Conservation (phyloP, 2,113 vertebrate species). For the Aegithalos caudatus region DNA sequence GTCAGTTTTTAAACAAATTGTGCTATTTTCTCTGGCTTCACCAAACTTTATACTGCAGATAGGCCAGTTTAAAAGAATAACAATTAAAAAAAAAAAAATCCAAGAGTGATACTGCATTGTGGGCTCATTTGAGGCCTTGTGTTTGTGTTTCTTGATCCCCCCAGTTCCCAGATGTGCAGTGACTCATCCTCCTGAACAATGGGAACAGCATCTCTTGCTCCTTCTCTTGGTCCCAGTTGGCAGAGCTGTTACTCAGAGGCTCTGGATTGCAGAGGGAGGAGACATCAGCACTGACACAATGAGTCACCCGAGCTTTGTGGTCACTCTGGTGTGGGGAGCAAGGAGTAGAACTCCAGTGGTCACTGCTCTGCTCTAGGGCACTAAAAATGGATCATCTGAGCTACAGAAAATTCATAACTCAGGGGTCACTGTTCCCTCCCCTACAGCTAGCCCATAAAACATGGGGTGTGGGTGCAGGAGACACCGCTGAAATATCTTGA, state of each 20-base stretch:
- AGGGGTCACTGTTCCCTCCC: neutral
- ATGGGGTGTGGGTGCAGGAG: neutral
- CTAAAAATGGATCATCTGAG: neutral
- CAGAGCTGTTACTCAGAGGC: conserved; percentile 50
- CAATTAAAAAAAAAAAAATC: neutral
- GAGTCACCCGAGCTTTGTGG: conserved; percentile 23
- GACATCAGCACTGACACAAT: neutral
- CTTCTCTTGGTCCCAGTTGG: conserved; percentile 48
- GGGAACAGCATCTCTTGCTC: conserved; percentile 57
- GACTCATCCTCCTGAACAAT: conserved; percentile 63
- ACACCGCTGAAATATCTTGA: neutral
- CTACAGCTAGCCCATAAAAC: neutral
- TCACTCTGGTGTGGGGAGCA: neutral
- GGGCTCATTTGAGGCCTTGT: conserved; percentile 24
- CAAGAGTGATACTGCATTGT: neutral
- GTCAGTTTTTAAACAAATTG: neutral
- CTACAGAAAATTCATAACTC: neutral
- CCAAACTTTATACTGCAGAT: neutral
- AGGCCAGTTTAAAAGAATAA: neutral
- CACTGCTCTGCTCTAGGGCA: neutral
- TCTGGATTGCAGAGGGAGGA: neutral
- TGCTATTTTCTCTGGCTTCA: neutral
- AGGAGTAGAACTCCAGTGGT: neutral
- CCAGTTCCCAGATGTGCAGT: conserved; percentile 63
- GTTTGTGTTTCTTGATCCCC: conserved; percentile 47